These are phyloP conservation scores for Escarpia spicata DNA, from an alignment of 2,888 invertebrate species.

Conservation along the genomic window DNA sequence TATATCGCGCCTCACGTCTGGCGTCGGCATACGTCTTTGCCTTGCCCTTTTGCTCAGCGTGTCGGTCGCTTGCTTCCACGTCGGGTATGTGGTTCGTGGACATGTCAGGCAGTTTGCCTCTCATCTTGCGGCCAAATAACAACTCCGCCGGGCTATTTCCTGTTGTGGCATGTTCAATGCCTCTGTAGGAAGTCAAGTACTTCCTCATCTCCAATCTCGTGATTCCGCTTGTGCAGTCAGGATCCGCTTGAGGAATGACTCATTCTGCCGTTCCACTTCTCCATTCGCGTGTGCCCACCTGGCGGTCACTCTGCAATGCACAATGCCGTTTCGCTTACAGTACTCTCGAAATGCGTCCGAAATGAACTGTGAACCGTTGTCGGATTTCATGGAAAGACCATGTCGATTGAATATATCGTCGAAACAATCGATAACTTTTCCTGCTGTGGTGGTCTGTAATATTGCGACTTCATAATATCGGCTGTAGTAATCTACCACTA, in stretches of 20 bases:
- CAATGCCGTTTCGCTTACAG: neutral
- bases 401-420: constrained; percentile 17
- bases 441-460: neutral
- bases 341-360: neutral
- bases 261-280: constrained; percentile 29
- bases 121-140: neutral
- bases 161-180: constrained; percentile 22
- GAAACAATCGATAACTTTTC: constrained; percentile 13
- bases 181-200: constrained; percentile 24
- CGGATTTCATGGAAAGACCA: neutral
- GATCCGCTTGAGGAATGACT: constrained; percentile 26
- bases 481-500: neutral
- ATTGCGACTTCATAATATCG: neutral
- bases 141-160: neutral
- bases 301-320: constrained; percentile 21
- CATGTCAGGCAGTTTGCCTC: neutral
- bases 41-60: neutral
- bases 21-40: neutral
- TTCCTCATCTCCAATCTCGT: constrained; percentile 23
- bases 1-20: neutral
- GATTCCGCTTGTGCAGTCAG: constrained; percentile 26
- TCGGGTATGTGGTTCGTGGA: neutral
- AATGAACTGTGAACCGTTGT: neutral
- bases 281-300: constrained; percentile 29
- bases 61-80: neutral